phyloP scores from a whole-genome alignment of 1,140 invertebrate genomes.

The Camponotus floridanus region DNA sequence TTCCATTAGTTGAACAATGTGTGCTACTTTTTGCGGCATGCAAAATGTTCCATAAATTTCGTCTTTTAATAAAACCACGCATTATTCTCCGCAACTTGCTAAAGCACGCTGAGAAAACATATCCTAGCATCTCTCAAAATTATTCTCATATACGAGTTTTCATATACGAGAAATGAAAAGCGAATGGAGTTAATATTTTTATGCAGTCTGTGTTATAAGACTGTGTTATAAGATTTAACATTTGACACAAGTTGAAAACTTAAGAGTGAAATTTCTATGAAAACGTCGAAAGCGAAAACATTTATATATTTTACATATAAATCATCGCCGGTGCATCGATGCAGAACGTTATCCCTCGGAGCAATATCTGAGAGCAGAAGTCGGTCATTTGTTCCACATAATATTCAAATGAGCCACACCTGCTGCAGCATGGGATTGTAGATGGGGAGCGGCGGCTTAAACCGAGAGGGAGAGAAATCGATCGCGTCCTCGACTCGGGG shows the following conservation, averaged over 20 bases:
- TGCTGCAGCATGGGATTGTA: constrained; percentile 33
- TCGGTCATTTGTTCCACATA: constrained; percentile 65
- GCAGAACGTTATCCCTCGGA: constrained; percentile 28
- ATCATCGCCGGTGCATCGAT: neutral
- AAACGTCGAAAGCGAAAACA: neutral
- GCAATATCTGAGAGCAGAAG: constrained; percentile 56
- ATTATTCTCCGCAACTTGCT: neutral
- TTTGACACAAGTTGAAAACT: neutral
- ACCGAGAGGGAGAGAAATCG: neutral
- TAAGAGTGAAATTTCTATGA: neutral
- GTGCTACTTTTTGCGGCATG: neutral
- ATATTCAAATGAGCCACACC: constrained; percentile 74
- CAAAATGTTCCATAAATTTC: neutral
- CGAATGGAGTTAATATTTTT: neutral
- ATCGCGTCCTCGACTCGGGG: constrained; percentile 29
- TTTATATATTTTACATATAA: constrained; percentile 2
- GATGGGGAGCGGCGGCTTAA: constrained; percentile 1
- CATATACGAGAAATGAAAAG: too few relatives aligned
- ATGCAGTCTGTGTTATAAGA: neutral
- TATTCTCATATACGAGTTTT: neutral
- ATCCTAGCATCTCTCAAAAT: neutral
- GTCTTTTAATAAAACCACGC: constrained; percentile 35
- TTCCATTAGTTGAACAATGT: constrained; percentile 10
- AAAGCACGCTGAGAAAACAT: neutral
- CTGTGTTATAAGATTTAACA: too few relatives aligned